Evolutionary conservation across 2,113 vertebrate genomes (phyloP).

Genomic region (Motacilla alba): DNA sequence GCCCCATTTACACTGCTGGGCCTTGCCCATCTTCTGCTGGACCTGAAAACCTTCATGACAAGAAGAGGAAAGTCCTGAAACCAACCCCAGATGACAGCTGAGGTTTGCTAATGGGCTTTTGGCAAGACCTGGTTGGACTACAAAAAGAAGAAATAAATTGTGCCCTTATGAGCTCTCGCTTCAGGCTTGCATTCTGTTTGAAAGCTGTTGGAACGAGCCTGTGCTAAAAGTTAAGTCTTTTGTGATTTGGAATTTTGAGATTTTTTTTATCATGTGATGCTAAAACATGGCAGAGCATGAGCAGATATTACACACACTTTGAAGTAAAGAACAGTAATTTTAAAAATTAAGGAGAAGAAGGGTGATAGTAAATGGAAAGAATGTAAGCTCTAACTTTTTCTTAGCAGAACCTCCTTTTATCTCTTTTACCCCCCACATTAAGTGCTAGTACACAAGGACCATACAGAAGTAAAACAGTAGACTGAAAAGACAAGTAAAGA

Average conservation of each 20-base stretch:
- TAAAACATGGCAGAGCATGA: not conserved
- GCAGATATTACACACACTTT: not conserved
- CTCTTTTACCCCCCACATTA: not conserved
- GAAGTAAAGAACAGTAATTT: not conserved
- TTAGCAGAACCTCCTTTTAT: not conserved
- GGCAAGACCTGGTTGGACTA: not conserved
- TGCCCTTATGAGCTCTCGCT: constrained; percentile 1
- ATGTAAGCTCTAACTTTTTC: not conserved
- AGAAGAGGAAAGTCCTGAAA: not conserved
- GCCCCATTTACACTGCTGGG: not conserved
- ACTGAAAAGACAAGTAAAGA: not conserved
- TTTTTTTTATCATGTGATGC: not conserved
- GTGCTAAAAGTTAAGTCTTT: not conserved
- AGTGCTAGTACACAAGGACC: not conserved
- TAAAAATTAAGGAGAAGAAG: not conserved
- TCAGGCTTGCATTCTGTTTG: not conserved
- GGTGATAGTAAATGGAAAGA: not conserved
- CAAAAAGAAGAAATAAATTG: not conserved
- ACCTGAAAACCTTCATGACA: not conserved
- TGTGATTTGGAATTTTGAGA: not conserved
- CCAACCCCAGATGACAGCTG: not conserved
- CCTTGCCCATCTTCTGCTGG: constrained; percentile 2
- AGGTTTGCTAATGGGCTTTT: not conserved
- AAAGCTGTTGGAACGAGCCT: not conserved
- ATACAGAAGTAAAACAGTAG: not conserved